These are phyloP conservation scores for Ernsta delagoae DNA, from an alignment of 2,888 invertebrate genomes.

Conservation along the genomic window DNA sequence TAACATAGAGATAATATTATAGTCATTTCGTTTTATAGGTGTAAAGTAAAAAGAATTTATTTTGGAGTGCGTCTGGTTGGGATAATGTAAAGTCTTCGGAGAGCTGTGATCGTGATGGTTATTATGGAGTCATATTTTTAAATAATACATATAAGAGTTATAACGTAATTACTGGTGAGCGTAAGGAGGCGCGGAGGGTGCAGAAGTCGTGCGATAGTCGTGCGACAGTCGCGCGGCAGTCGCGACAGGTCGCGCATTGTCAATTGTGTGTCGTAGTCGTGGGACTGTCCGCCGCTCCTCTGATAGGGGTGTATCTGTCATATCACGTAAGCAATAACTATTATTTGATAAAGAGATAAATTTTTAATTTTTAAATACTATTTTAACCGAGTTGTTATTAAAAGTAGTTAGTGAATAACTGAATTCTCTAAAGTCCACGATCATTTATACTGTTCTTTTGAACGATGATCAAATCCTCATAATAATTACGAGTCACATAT, in stretches of 20 bases:
- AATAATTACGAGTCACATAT: constrained; percentile 70
- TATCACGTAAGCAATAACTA: constrained; percentile 84
- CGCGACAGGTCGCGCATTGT: background rate
- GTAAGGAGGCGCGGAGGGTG: constrained; percentile 51
- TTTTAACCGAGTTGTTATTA: constrained; percentile 83
- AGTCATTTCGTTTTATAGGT: constrained; percentile 84
- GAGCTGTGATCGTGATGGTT: constrained; percentile 84
- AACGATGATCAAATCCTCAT: constrained; percentile 69
- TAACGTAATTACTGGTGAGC: constrained; percentile 73
- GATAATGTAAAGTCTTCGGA: constrained; percentile 82
- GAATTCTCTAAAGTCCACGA: constrained; percentile 80
- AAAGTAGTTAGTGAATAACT: constrained; percentile 82
- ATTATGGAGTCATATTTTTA: constrained; percentile 85
- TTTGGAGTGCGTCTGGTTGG: constrained; percentile 79
- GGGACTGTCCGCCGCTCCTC: constrained; percentile 47
- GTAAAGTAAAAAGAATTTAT: constrained; percentile 83
- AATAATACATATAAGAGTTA: constrained; percentile 78
- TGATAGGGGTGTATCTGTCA: constrained; percentile 71
- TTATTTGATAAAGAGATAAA: constrained; percentile 73
- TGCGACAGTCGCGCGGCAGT: background rate
- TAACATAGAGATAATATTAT: constrained; percentile 78
- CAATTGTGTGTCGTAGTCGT: constrained; percentile 23
- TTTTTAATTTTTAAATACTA: constrained; percentile 80
- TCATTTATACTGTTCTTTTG: constrained; percentile 81
- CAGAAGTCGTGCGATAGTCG: background rate